Evolutionary conservation across 2,113 vertebrate genomes (phyloP), one percentile per base, ranked within the genome.

Genomic region (Trogon surrucura): DNA sequence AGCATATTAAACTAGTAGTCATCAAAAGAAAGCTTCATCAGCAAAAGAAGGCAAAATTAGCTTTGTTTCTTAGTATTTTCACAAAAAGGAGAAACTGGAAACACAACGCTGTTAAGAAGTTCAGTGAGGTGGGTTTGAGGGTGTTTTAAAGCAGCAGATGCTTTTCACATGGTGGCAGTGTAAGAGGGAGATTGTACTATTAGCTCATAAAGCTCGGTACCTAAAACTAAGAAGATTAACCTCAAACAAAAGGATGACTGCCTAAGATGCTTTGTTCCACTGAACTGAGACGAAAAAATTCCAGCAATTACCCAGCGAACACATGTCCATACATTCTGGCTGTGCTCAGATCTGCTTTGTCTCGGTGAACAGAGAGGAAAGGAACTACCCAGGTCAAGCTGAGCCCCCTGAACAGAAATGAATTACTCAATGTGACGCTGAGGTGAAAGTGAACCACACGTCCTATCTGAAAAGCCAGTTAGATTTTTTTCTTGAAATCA

Each of bases 271-370:
- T 78, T 13, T 62, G 47, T 41, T 78, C 45, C 48, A 60, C 23
- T 30, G 29, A 58, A 38, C 0, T 0, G 1, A 57, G 27, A 64
- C 15, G 14, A 88, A 36, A 64, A 67, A 27, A 26, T 7, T 26
- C 13, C 54, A 75, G 51, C 45, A 32, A 17, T 26, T 26, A 58
- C 3, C 19, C 58, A n/a, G 25, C 5, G 47, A 61, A 19, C 60
- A 34, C 22, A 26, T 0, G 11, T 11, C 32, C 18, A 4, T 7
- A 32, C 1, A 2, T 50, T 36, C 74, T 32, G 44, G 61, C n/a
- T 60, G 21, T 13, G 50, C 16, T 41, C 41, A 26, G 32, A 60
- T 69, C 32, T 65, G 66, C 51, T 74, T n/a, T 83, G 72, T 30
- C 70, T 71, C 57, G 30, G 3, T 6, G 13, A 80, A 61, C n/a